phyloP scores from a whole-genome alignment of 2,113 vertebrate genomes.

The Toxotes chatareus region DNA sequence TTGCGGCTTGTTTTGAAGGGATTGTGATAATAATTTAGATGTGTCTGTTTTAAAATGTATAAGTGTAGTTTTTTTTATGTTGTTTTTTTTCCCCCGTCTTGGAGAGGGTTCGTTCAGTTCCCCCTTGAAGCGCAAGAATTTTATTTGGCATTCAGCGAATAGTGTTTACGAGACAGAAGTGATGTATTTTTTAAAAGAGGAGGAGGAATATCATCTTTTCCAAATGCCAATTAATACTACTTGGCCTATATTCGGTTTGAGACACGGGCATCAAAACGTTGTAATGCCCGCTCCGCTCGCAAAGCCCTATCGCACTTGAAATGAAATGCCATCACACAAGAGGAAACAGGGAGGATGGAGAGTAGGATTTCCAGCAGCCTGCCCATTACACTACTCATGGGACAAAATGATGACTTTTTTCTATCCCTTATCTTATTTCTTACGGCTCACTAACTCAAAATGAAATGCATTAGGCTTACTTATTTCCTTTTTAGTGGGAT shows the following conservation, averaged over 20 bases:
- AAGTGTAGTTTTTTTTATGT: conserved; percentile 32
- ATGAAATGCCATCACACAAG: conserved; percentile 79
- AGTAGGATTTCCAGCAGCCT: conserved; percentile 60
- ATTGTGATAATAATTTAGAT: conserved; percentile 10
- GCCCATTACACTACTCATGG: conserved; percentile 63
- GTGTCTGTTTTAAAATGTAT: conserved; percentile 34
- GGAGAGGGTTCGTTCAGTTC: conserved; percentile 36
- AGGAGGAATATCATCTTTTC: conserved; percentile 11
- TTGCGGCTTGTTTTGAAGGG: conserved; percentile 28
- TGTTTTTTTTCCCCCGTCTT: conserved; percentile 3
- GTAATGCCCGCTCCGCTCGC: conserved; percentile 52
- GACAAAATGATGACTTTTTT: conserved; percentile 57
- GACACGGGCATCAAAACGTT: conserved; percentile 43
- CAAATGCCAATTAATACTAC: conserved; percentile 44
- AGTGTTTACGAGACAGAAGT: conserved; percentile 53
- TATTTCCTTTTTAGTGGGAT: conserved; percentile 48
- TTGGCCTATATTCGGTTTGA: conserved; percentile 63
- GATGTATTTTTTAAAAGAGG: conserved; percentile 24
- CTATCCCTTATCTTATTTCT: conserved; percentile 35
- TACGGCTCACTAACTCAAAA: conserved; percentile 66
- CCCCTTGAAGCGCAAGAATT: conserved; percentile 53
- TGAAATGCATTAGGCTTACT: conserved; percentile 58
- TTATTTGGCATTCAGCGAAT: conserved; percentile 17
- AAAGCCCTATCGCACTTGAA: conserved; percentile 65
- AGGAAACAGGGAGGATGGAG: conserved; percentile 70